Percentiles rank a stretch among this genome's conserved stretches.
phyloP scores from a whole-genome alignment of 2,797 vertebrate genomes.

The Perodicticus potto region DNA sequence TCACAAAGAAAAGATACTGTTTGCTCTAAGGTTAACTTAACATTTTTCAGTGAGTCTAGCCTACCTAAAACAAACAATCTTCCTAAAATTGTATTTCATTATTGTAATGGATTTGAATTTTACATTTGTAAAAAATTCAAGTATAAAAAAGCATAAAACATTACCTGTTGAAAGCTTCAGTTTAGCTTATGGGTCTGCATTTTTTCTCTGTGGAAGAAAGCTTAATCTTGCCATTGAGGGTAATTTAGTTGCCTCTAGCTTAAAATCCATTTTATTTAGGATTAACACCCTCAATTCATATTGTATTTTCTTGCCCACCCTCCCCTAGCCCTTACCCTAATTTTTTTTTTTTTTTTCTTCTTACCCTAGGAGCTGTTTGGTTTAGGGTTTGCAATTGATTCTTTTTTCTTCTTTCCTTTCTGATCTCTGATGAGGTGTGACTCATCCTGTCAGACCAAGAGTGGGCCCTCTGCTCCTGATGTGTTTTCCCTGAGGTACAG shows the following conservation, averaged over 20 bases:
- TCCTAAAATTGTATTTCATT: background rate
- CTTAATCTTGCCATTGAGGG: background rate
- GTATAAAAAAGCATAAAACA: background rate
- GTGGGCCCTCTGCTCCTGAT: background rate
- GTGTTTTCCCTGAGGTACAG: background rate
- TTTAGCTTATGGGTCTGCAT: background rate
- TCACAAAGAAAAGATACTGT: background rate
- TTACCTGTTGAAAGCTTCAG: background rate
- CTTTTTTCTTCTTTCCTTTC: background rate
- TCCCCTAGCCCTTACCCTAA: background rate
- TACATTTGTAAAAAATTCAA: slow-evolving; percentile 1
- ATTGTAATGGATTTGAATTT: slow-evolving; percentile 32
- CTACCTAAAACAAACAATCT: background rate
- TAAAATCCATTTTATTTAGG: slow-evolving; percentile 18
- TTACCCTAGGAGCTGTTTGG: background rate
- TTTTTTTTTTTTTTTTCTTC: background rate
- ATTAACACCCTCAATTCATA: background rate
- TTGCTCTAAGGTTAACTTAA: background rate
- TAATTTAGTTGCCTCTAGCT: slow-evolving; percentile 22
- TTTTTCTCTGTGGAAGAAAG: background rate
- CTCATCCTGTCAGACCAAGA: background rate
- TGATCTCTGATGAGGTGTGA: background rate
- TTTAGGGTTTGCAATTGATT: background rate
- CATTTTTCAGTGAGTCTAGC: background rate
- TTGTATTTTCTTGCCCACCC: background rate